Conservation (phyloP, 2,797 vertebrate genomes). For the Malacoctenus gilli region DNA sequence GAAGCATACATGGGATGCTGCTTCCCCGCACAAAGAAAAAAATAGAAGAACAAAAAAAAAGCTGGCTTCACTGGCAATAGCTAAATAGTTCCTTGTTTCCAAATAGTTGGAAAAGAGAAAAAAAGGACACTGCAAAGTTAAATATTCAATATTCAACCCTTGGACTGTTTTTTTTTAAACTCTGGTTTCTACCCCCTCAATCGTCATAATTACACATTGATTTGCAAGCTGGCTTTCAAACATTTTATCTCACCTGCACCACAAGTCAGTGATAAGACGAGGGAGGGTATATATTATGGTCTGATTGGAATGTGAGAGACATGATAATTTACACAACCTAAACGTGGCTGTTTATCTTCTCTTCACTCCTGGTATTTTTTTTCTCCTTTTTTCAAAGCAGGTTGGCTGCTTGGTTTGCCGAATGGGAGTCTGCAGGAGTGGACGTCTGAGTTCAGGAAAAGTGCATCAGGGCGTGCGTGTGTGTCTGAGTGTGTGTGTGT, state of each 20-base stretch:
- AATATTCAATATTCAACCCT: constrained; percentile 62
- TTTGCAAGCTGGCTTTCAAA: constrained; percentile 71
- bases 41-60: too few relatives aligned
- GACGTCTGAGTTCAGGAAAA: constrained; percentile 70
- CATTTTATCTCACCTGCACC: constrained; percentile 72
- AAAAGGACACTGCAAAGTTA: constrained; percentile 18
- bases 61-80: constrained; percentile 65
- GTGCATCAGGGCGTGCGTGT: constrained; percentile 49
- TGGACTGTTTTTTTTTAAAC: constrained; percentile 45
- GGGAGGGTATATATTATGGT: constrained; percentile 43
- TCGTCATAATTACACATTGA: constrained; percentile 72
- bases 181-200: constrained; percentile 54
- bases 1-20: constrained; percentile 68
- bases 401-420: constrained; percentile 52
- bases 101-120: constrained; percentile 41
- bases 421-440: constrained; percentile 49
- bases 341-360: constrained; percentile 64
- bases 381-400: constrained; percentile 44
- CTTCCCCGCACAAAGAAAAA: constrained; percentile 61
- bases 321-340: constrained; percentile 64
- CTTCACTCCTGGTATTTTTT: constrained; percentile 60
- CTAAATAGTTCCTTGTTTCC: constrained; percentile 71
- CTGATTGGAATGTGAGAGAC: constrained; percentile 71
- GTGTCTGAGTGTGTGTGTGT: constrained; percentile 8
- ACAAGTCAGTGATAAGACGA: constrained; percentile 72